phyloP scores from a whole-genome alignment of 1,140 invertebrate genomes.

The Sarcophaga peregrina region DNA sequence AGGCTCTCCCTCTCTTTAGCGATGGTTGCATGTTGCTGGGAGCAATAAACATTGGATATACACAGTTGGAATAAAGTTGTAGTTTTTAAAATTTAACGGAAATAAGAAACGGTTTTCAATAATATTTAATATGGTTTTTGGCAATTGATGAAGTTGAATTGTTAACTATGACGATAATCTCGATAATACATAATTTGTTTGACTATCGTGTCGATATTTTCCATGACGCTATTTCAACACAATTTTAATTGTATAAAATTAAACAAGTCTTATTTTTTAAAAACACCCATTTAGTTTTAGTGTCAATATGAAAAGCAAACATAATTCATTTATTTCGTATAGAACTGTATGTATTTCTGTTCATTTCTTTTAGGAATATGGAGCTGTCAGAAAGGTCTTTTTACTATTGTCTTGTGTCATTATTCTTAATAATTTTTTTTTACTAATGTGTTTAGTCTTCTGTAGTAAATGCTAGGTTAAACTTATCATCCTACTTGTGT shows the following conservation, averaged over 20 bases:
- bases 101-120: slow-evolving; percentile 1
- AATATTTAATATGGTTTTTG: too few relatives aligned
- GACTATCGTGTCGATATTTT: background rate
- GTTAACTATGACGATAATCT: slow-evolving; percentile 36
- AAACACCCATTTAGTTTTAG: too few relatives aligned
- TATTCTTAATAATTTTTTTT: too few relatives aligned
- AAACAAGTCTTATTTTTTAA: background rate
- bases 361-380: too few relatives aligned
- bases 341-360: too few relatives aligned
- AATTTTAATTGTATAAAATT: background rate
- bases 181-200: slow-evolving; percentile 4
- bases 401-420: too few relatives aligned
- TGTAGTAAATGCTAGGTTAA: too few relatives aligned
- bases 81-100: background rate
- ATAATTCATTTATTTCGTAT: too few relatives aligned
- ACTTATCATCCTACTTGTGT: too few relatives aligned
- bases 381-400: too few relatives aligned
- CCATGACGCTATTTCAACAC: background rate
- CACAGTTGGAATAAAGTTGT: background rate
- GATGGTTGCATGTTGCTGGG: background rate
- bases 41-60: background rate
- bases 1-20: background rate
- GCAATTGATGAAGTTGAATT: slow-evolving; percentile 39
- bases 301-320: too few relatives aligned
- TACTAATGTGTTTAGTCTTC: too few relatives aligned